These are phyloP conservation scores for Hartigia nigra DNA, from an alignment of 2,888 invertebrate genomes.

Conservation along the genomic window DNA sequence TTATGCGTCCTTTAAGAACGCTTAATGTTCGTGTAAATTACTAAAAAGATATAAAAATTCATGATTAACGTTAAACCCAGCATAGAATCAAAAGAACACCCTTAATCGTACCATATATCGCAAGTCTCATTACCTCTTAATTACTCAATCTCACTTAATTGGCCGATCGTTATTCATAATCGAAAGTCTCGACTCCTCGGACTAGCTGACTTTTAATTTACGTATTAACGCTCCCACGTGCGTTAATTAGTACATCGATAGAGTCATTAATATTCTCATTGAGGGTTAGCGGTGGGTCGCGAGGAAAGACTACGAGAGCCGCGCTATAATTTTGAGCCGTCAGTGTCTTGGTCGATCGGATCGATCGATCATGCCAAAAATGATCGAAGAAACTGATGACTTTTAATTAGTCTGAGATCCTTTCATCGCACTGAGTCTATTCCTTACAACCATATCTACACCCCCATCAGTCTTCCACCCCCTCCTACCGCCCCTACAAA, in stretches of 20 bases:
- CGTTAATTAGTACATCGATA: constrained; percentile 47
- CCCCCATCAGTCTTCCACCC: not conserved
- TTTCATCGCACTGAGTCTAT: not conserved
- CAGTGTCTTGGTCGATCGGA: constrained; percentile 21
- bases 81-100: not conserved
- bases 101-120: not conserved
- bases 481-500: not conserved
- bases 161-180: constrained; percentile 46
- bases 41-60: not conserved
- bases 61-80: not conserved
- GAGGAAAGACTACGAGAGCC: not conserved
- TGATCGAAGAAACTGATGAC: constrained; percentile 19
- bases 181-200: constrained; percentile 30
- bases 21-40: not conserved
- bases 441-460: not conserved
- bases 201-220: constrained; percentile 42
- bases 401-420: not conserved
- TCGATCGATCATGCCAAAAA: constrained; percentile 33
- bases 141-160: constrained; percentile 52
- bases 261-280: constrained; percentile 50
- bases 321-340: constrained; percentile 20
- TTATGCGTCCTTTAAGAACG: not conserved
- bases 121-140: constrained; percentile 36
- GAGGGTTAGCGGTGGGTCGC: constrained; percentile 16
- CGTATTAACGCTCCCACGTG: constrained; percentile 38